A percentile compares a stretch with the other conserved stretches of the same genome.
Conservation (phyloP, 1,140 invertebrate genomes). For the Cyclargus thomasi region DNA sequence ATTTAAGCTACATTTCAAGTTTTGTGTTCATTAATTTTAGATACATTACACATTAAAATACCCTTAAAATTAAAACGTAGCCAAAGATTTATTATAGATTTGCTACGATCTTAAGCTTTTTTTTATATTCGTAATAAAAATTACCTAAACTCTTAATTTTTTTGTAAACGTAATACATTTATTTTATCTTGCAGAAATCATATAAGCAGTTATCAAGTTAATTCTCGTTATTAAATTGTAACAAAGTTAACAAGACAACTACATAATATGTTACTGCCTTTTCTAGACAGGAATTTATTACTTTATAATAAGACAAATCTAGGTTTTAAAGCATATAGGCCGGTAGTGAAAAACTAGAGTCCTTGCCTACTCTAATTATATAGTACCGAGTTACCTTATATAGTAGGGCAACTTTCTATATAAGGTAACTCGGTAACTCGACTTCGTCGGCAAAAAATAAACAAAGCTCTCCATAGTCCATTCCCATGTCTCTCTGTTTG, state of each 20-base stretch:
- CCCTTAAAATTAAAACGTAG: too few relatives aligned
- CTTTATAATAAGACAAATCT: neutral
- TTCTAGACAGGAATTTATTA: neutral
- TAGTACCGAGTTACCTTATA: too few relatives aligned
- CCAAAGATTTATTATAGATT: too few relatives aligned
- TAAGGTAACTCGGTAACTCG: slow-evolving; percentile 1
- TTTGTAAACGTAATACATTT: too few relatives aligned
- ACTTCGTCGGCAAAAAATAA: neutral
- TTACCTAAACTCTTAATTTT: too few relatives aligned
- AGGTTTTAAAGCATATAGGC: neutral
- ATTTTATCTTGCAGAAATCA: too few relatives aligned
- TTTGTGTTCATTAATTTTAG: too few relatives aligned
- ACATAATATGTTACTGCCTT: neutral
- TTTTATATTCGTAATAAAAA: too few relatives aligned
- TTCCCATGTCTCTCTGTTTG: neutral
- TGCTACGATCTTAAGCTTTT: too few relatives aligned
- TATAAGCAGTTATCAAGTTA: too few relatives aligned
- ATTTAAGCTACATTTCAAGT: too few relatives aligned
- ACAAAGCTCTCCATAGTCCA: neutral
- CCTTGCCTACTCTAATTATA: neutral
- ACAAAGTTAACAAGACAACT: neutral
- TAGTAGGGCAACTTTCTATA: slow-evolving; percentile 6
- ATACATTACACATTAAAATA: too few relatives aligned
- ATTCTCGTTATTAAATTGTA: neutral
- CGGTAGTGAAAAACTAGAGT: neutral